Evolutionary conservation across 2,888 invertebrate species (phyloP), one percentile per base, ranked within the genome.

Genomic region (Stomorhina lunata): DNA sequence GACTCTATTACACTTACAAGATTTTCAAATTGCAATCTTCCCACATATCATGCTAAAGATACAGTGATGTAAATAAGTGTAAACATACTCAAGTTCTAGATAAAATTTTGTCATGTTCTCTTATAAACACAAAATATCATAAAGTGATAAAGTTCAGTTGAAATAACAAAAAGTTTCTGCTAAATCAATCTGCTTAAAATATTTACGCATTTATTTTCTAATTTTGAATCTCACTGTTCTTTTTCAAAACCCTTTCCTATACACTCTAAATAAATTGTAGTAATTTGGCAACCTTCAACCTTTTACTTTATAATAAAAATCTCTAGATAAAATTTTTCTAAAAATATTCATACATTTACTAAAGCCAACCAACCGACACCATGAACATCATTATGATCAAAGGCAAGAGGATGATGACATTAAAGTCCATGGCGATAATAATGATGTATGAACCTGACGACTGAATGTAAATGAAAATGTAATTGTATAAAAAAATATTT

Each of bases 251-350:
- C 59, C 22, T 25, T 57, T 27, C 25, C 22, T 43, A 6, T 34
- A 25, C 10, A 27, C 17, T 55, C 7, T 43, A 72, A 29, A 65
- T 57, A 72, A 79, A 61, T 63, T 69, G 61, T 83, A 84, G 85
- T 86, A 86, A 86, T 86, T 86, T 84, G 85, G 78, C 83, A 85
- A 85, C 84, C 84, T 85, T 84, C 84, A 85, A 82, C 78, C 78
- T 78, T 81, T 73, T 45, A 10, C 57, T 53, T 53, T 63, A 63
- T 73, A 63, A 65, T 29, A 32, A 43, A 73, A 80, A 76, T 57
- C 76, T 76, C 65, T 55, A 40, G 68, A 80, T 27, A 57, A 10
- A 55, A 53, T 69, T 34, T 61, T 22, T 69, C 20, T 80, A 48
- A 69, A 75, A 63, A 69, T 69, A 50, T 37, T 40, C 17, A 17